Evolutionary conservation across 2,888 invertebrate species (phyloP).

Genomic region (Erpobdella octoculata): DNA sequence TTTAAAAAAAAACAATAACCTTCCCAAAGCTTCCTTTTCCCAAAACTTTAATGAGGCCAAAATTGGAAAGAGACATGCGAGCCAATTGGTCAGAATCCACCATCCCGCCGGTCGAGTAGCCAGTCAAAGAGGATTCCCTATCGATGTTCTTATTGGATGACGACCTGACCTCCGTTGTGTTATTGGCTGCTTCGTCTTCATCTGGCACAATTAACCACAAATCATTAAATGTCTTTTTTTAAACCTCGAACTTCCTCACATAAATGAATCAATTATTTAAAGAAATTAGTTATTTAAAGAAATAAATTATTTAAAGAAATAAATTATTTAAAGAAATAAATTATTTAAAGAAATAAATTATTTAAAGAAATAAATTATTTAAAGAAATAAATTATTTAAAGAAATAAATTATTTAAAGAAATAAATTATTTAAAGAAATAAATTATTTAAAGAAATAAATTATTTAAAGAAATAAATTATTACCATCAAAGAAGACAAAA

Average conservation of each 20-base stretch:
- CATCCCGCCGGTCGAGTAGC: not conserved
- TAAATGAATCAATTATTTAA: not conserved
- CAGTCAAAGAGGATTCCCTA: not conserved
- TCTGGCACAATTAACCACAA: too few species aligned
- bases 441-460: too few species aligned
- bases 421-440: not conserved
- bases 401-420: not conserved
- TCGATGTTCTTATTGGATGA: constrained; percentile 14
- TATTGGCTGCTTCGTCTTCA: not conserved
- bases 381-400: not conserved
- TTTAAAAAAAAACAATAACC: constrained; percentile 42
- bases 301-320: not conserved
- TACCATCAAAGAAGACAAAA: not conserved
- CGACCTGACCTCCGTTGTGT: not conserved
- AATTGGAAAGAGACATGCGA: constrained; percentile 61
- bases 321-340: not conserved
- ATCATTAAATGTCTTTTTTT: too few species aligned
- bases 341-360: not conserved
- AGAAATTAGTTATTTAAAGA: too few species aligned
- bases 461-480: not conserved
- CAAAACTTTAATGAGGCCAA: constrained; percentile 92
- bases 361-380: not conserved
- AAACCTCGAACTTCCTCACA: too few species aligned
- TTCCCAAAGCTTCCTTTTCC: constrained; percentile 98
- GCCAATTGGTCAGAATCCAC: constrained; percentile 20